Base-by-base conservation (phyloP, 2,888 invertebrate species). In the Drosophila putrida region DNA sequence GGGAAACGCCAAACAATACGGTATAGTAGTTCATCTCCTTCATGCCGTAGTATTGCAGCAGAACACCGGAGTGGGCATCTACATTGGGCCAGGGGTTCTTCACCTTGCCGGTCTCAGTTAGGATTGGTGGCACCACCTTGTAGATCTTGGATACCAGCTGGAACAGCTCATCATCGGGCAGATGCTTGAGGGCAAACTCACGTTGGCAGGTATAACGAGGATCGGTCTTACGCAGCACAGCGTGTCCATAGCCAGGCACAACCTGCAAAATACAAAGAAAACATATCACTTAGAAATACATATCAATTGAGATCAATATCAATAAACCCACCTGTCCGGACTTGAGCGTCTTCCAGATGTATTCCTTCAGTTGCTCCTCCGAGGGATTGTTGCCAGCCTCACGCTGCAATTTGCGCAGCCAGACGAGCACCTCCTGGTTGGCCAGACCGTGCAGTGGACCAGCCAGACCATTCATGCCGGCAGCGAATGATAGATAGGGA, bases 71-170 rank as follows among this genome's bases (percentile, higher is more conserved):
- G 93, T 97, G 97, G 62, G 97, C 97, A 92, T 98, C 97, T 83
- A 98, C 97, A 93, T 98, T 97, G 78, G 97, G 97, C 97, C 97
- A 98, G 71, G 97, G 97, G 94, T 97, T 97, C 94, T 96, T 96
- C 13, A 97, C 97, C 93, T 97, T 97, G 86, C 97, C 97, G 77
- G 95, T 95, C 90, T 96, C 96, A 81, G 95, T 94, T 46, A 97
- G 95, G 77, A 97, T 94, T 87, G 96, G 95, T 20, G 97, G 97
- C 47, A 96, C 96, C 65, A 97, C 94, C 93, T 97, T 96, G 94
- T 96, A 98, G 46, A 97, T 93, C 90, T 95, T 95, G 25, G 96
- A 95, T 28, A 97, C 97, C 82, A 97, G 93, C 93, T 95, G 93
- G 94, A 97, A 97, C 82, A 96, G 93, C 51, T 95, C 94, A 91